These are phyloP conservation scores for Scaptomyza graminum DNA, from an alignment of 1,140 invertebrate species.

Conservation along the genomic window DNA sequence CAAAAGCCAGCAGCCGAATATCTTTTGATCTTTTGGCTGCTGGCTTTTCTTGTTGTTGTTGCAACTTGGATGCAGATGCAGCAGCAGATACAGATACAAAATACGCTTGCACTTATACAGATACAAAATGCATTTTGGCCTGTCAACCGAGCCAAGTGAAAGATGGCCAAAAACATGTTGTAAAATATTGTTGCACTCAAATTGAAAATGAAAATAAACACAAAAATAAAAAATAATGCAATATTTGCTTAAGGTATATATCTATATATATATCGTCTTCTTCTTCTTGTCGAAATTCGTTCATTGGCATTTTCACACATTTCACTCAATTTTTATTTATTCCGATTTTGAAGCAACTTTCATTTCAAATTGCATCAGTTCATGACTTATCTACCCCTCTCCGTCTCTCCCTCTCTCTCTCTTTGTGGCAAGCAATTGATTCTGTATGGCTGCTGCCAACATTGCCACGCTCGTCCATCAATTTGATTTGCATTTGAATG, in stretches of 20 bases:
- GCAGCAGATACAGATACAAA: conserved; percentile 17
- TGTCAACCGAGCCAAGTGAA: conserved; percentile 43
- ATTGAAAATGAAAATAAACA: conserved; percentile 38
- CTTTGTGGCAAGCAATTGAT: conserved; percentile 30
- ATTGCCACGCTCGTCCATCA: conserved; percentile 36
- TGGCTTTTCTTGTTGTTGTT: conserved; percentile 25
- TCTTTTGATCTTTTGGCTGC: conserved; percentile 66
- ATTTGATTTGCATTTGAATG: conserved; percentile 40
- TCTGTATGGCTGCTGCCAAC: conserved; percentile 33
- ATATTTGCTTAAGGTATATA: neutral
- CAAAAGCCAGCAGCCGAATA: conserved; percentile 38
- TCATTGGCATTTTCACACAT: conserved; percentile 67
- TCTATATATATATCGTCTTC: neutral
- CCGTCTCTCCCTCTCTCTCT: neutral
- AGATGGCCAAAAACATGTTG: conserved; percentile 45
- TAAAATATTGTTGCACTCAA: conserved; percentile 40
- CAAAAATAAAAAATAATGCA: conserved; percentile 34
- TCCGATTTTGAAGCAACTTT: conserved; percentile 63
- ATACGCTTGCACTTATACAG: neutral
- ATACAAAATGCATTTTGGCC: conserved; percentile 32
- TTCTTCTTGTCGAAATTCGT: conserved; percentile 34
- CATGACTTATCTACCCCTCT: conserved; percentile 15
- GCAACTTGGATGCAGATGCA: conserved; percentile 26
- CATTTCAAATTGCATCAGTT: conserved; percentile 48
- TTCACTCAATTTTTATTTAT: conserved; percentile 31